Evolutionary conservation across 37 sponge, comb jelly and placozoan genomes (phyloP), one percentile per base, ranked within the genome.

Genomic region (Chondrilla cf. caribensis): DNA sequence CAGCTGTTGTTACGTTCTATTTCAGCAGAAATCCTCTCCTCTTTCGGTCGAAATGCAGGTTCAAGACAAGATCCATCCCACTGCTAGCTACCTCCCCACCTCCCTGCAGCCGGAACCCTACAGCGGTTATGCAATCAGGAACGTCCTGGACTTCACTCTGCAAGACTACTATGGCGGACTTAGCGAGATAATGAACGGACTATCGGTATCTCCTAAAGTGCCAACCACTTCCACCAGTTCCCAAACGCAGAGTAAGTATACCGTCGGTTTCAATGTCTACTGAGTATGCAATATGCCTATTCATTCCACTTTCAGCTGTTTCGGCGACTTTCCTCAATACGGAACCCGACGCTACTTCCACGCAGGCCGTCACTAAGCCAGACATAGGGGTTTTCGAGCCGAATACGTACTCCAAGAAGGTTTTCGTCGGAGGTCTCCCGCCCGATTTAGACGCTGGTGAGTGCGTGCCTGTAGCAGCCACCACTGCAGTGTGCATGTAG

Each of bases 381-480:
- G 76, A 73, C 44, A 22, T 73, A 4, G 76, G 41, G 22, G 24
- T 24, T 25, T 80, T 59, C 58, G 65, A 33, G 8, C 64, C 81
- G 9, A 91, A 93, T 47, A 86, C 84, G 18, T 97, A 90, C 85
- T 95, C 95, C 40, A 75, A 93, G 55, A 97, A 97, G 66, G 98
- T 97, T 0, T 97, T 97, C 72, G 84, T 97, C 11, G 98, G 98
- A 38, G 98, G 98, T 35, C 89, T 97, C 22, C 98, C 98, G 21
- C 98, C 93, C 15, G 95, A 97, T 55, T 85, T 93, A 43, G 98
- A 95, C 36, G 95, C 95, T 84, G 87, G 94, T 87, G 76, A 79
- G 73, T 67, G 68, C 35, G 68, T 67, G 68, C 29, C 32, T 8
- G 68, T 29, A 29, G n/a, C n/a, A n/a, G n/a, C n/a, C n/a, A n/a